Evolutionary conservation across 2,888 invertebrate species (phyloP), one percentile per base, ranked within the genome.

Genomic region (Caradrina kadenii): DNA sequence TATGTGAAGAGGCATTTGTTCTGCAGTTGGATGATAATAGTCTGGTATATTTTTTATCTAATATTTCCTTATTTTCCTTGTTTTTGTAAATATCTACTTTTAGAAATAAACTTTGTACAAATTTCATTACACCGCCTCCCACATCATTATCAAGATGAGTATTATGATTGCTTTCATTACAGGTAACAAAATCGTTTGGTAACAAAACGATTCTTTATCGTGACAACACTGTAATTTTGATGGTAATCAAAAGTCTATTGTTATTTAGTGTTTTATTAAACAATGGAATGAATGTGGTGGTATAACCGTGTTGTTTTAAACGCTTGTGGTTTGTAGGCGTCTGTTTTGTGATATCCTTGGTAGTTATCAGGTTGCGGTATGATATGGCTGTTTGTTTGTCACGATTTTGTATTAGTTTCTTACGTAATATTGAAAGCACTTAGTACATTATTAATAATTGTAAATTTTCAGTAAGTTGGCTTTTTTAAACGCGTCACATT

Each of bases 201-300:
- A 76, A 76, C 64, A 68, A 58, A 68, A 54, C 52, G 11, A 42
- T 63, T 71, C 58, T 58, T 19, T 26, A 73, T 65, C 58, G 64
- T 50, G 63, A 69, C 74, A 65, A 72, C 82, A 70, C 76, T 69
- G 58, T 65, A 19, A 67, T 73, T 76, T 69, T 22, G 83, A 81
- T 81, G 59, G 31, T 54, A 52, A 79, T 82, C 79, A 68, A 52
- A 42, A 19, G n/a, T 63, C 62, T 65, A 62, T 71, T 82, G 55
- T 81, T 50, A 69, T 55, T 15, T 17, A 53, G 19, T 63, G 21
- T 69, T 71, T 63, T 63, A 53, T 68, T 65, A 71, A 1, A 83
- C 59, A 73, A 81, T 55, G 68, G 48, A 76, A 81, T 79, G 26
- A 55, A 50, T 67, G 73, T 58, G 69, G 73, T 72, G 22, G 42